Evolutionary conservation across 2,113 vertebrate genomes (phyloP).

Genomic region (Bagarius yarrelli): DNA sequence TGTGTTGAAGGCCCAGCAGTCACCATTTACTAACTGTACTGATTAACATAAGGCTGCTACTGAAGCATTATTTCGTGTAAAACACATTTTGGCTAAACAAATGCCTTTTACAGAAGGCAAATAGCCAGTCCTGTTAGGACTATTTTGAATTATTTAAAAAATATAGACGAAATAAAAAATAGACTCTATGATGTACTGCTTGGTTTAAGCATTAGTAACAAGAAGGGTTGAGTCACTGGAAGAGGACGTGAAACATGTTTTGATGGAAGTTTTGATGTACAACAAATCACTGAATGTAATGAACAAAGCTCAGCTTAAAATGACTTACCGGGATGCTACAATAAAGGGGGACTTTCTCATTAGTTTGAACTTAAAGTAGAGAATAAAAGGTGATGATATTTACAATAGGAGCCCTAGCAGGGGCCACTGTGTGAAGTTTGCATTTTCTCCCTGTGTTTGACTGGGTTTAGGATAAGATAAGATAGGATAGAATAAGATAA

Average conservation of each 20-base stretch:
- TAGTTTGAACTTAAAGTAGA: background rate
- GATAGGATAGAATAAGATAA: no score
- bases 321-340: background rate
- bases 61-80: background rate
- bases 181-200: background rate
- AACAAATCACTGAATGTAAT: background rate
- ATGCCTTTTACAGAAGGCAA: background rate
- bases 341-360: background rate
- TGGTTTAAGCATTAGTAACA: background rate
- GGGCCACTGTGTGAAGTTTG: no score
- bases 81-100: background rate
- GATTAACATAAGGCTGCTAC: background rate
- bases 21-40: background rate
- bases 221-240: background rate
- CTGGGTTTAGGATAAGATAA: no score
- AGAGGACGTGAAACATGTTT: background rate
- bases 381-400: background rate
- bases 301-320: background rate
- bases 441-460: no score
- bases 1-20: background rate
- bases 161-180: background rate
- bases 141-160: background rate
- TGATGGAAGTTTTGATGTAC: background rate
- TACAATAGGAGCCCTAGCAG: background rate
- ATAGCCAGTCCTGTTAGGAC: background rate